A percentile compares a stretch with the other conserved stretches of the same genome.
phyloP scores from a whole-genome alignment of 2,113 vertebrate species.

The Triplophysa dalaica region DNA sequence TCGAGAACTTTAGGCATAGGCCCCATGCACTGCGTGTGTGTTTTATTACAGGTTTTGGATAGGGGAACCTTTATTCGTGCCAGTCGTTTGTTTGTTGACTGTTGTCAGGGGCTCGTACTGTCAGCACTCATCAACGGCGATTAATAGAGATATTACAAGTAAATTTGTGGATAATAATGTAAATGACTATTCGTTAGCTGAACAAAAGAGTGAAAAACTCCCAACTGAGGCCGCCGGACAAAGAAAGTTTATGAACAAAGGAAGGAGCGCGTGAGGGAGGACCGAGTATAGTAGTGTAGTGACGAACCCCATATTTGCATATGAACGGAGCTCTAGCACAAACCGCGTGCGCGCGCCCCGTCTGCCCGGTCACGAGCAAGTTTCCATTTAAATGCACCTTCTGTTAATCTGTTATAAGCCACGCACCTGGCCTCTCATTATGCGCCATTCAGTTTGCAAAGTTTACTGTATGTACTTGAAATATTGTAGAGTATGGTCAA shows the following conservation, averaged over 20 bases:
- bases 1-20: no score
- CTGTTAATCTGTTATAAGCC: constrained; percentile 10
- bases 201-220: constrained; percentile 60
- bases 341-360: constrained; percentile 43
- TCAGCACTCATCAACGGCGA: not conserved
- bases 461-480: not conserved
- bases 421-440: constrained; percentile 4
- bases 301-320: constrained; percentile 74
- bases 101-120: constrained; percentile 25
- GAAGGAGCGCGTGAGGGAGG: constrained; percentile 68
- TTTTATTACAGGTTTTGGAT: not conserved
- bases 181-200: constrained; percentile 41
- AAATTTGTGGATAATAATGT: not conserved
- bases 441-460: not conserved
- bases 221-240: constrained; percentile 61
- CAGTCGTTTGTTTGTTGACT: constrained; percentile 34
- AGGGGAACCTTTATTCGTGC: not conserved
- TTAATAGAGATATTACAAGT: not conserved
- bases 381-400: constrained; percentile 12
- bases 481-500: not conserved
- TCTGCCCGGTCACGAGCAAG: not conserved
- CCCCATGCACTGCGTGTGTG: not conserved
- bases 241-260: constrained; percentile 77
- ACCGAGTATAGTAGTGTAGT: constrained; percentile 61
- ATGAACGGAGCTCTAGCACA: constrained; percentile 71